Evolutionary conservation across 2,797 vertebrate species (phyloP).

Genomic region (Sphaeramia orbicularis): DNA sequence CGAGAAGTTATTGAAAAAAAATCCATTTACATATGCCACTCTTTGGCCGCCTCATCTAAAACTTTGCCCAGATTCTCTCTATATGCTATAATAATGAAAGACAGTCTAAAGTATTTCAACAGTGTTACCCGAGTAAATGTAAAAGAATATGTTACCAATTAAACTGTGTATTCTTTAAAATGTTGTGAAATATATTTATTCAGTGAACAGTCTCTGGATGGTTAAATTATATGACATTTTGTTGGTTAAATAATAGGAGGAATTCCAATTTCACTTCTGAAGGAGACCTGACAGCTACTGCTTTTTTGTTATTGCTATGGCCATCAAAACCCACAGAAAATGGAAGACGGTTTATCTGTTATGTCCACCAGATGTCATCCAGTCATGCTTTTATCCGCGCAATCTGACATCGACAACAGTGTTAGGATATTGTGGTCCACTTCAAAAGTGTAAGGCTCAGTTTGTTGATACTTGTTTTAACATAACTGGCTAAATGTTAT

Average conservation of each 20-base stretch:
- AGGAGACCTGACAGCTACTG: neutral
- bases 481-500: conserved; percentile 69
- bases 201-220: too few relatives aligned
- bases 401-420: conserved; percentile 56
- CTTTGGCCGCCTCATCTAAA: too few relatives aligned
- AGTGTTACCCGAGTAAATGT: too few relatives aligned
- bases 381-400: conserved; percentile 41
- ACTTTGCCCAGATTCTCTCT: too few relatives aligned
- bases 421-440: conserved; percentile 54
- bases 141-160: too few relatives aligned
- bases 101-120: too few relatives aligned
- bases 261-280: neutral
- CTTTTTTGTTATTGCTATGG: conserved; percentile 21
- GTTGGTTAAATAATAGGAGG: neutral
- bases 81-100: too few relatives aligned
- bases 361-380: conserved; percentile 54
- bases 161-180: too few relatives aligned
- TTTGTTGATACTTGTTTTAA: conserved; percentile 66
- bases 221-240: too few relatives aligned
- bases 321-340: conserved; percentile 29
- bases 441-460: conserved; percentile 63
- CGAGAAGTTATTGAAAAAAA: too few relatives aligned
- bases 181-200: too few relatives aligned
- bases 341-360: conserved; percentile 34
- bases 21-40: too few relatives aligned